Evolutionary conservation across 2,888 invertebrate genomes (phyloP).

Genomic region (Drosophila helvetica): DNA sequence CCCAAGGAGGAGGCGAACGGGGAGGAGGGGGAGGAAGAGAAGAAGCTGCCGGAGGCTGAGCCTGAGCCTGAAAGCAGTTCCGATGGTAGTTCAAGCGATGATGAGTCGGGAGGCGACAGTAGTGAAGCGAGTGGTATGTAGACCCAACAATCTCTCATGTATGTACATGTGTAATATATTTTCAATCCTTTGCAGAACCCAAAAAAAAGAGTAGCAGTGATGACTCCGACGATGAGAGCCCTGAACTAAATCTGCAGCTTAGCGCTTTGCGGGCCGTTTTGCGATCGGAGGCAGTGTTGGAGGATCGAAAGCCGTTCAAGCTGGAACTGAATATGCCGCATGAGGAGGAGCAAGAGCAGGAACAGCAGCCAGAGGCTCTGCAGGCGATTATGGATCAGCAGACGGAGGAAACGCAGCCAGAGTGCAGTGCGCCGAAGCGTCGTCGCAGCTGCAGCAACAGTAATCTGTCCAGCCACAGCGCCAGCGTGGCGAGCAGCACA

Average conservation of each 20-base stretch:
- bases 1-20: neutral
- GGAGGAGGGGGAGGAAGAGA: neutral
- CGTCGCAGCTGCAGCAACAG: conserved; percentile 50
- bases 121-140: conserved; percentile 22
- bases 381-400: neutral
- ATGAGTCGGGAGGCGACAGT: conserved; percentile 33
- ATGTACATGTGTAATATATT: too few relatives aligned
- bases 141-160: too few relatives aligned
- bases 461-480: conserved; percentile 55
- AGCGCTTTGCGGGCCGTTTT: conserved; percentile 56
- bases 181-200: neutral
- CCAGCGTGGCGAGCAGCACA: conserved; percentile 46
- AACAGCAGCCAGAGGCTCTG: neutral
- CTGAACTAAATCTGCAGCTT: conserved; percentile 48
- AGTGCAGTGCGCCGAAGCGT: conserved; percentile 41
- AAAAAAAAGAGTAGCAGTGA: conserved; percentile 31
- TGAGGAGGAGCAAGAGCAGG: conserved; percentile 4
- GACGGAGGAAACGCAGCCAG: conserved; percentile 15
- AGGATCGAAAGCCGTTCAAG: conserved; percentile 53
- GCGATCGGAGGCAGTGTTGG: conserved; percentile 44
- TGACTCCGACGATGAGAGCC: conserved; percentile 56
- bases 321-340: conserved; percentile 33
- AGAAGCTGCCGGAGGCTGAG: conserved; percentile 1
- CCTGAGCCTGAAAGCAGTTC: conserved; percentile 16
- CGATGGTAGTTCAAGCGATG: conserved; percentile 36